Percentiles rank a stretch among this genome's conserved stretches.
These are phyloP conservation scores for Colostygia pectinataria DNA, from an alignment of 2,888 invertebrate species.

Conservation along the genomic window DNA sequence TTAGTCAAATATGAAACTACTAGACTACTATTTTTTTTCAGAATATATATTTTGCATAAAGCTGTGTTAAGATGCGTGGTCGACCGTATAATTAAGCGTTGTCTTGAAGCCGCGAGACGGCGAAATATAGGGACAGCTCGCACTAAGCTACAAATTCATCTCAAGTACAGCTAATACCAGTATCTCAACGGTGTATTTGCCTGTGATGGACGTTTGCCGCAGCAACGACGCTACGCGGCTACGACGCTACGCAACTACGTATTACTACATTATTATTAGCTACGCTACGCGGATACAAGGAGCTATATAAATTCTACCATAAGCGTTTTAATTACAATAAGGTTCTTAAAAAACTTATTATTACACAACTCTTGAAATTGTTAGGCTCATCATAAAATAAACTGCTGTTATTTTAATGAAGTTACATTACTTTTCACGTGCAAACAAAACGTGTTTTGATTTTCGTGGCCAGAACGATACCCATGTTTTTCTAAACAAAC, in stretches of 20 bases:
- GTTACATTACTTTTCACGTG: background rate
- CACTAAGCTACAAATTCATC: constrained; percentile 32
- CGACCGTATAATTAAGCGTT: constrained; percentile 31
- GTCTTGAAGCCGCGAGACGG: constrained; percentile 31
- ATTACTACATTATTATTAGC: no score
- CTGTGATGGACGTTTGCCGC: constrained; percentile 27
- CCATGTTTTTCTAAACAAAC: constrained; percentile 16
- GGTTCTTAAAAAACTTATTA: background rate
- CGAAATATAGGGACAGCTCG: constrained; percentile 31
- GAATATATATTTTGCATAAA: no score
- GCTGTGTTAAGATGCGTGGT: constrained; percentile 23
- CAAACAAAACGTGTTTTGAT: background rate
- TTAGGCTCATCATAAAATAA: no score
- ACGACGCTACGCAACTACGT: constrained; percentile 16
- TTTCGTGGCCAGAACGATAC: constrained; percentile 15
- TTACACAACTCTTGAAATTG: no score
- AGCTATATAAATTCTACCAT: constrained; percentile 10
- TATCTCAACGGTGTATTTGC: constrained; percentile 28
- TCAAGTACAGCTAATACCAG: constrained; percentile 22
- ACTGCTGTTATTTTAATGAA: background rate
- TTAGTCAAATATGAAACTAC: no score
- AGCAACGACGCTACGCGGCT: constrained; percentile 14
- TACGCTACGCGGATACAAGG: constrained; percentile 15
- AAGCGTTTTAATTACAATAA: constrained; percentile 1
- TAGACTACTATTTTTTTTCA: no score